Percentiles rank a stretch among this genome's conserved stretches.
phyloP scores from a whole-genome alignment of 2,113 vertebrate species.

The Rhinopomastus cyanomelas region DNA sequence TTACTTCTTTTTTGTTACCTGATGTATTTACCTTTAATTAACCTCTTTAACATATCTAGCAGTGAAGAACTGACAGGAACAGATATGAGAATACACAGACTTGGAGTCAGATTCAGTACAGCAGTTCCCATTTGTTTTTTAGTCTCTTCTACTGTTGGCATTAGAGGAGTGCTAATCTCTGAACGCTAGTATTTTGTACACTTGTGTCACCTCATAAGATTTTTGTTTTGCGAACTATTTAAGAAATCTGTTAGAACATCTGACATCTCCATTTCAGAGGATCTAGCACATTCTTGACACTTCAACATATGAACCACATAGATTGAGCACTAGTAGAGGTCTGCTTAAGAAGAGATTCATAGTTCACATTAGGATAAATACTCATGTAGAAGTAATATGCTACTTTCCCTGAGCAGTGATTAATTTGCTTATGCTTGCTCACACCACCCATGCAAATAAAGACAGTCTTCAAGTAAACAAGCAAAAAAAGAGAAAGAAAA shows the following conservation, averaged over 20 bases:
- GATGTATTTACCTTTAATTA: neutral
- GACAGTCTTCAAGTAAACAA: neutral
- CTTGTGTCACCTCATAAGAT: accelerated
- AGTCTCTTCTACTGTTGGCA: no score
- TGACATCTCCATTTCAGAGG: neutral
- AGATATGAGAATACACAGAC: neutral
- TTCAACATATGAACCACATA: neutral
- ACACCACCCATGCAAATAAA: neutral
- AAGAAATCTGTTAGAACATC: neutral
- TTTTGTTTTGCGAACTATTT: neutral
- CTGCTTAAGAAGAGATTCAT: neutral
- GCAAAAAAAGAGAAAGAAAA: neutral
- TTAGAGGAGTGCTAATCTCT: neutral
- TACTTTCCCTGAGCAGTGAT: neutral
- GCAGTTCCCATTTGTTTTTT: neutral
- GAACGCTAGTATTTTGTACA: neutral
- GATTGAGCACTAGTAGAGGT: neutral
- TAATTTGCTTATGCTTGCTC: neutral
- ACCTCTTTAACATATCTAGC: neutral
- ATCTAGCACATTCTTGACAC: neutral
- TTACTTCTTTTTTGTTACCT: neutral
- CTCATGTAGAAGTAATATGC: neutral
- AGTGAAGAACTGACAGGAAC: neutral
- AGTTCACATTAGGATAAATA: neutral
- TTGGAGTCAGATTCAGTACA: neutral